phyloP scores from a whole-genome alignment of 1,140 invertebrate species.

The Hylyphantes graminicola region DNA sequence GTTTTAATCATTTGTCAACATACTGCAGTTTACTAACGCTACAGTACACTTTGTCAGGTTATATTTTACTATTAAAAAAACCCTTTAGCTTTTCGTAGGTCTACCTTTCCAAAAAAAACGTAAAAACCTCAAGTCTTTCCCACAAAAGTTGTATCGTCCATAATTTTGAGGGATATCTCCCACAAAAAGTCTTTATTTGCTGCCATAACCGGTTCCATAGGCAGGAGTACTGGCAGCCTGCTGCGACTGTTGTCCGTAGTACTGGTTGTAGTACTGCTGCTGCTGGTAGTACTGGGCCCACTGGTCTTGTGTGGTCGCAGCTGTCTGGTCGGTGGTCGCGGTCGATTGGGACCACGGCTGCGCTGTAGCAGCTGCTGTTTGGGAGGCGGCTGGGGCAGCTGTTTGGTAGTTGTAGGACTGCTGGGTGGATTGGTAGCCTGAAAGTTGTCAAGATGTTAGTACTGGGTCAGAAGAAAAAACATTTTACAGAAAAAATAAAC shows the following conservation, averaged over 20 bases:
- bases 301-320: not conserved
- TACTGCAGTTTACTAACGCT: too few relatives aligned
- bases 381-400: not conserved
- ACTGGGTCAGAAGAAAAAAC: too few relatives aligned
- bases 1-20: too few relatives aligned
- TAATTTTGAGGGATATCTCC: too few relatives aligned
- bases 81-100: too few relatives aligned
- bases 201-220: constrained; percentile 7
- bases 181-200: not conserved
- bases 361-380: not conserved
- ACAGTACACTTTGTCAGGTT: too few relatives aligned
- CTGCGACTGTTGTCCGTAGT: constrained; percentile 28
- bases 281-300: constrained; percentile 42
- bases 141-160: too few relatives aligned
- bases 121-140: too few relatives aligned
- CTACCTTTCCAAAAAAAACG: too few relatives aligned
- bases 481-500: too few relatives aligned
- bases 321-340: not conserved
- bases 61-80: too few relatives aligned
- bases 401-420: constrained; percentile 33
- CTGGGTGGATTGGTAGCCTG: constrained; percentile 11
- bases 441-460: not conserved
- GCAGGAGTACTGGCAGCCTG: not conserved
- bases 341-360: not conserved
- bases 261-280: constrained; percentile 39